These are phyloP conservation scores for Drosophila barbarae DNA, from an alignment of 2,888 invertebrate species.

Conservation along the genomic window DNA sequence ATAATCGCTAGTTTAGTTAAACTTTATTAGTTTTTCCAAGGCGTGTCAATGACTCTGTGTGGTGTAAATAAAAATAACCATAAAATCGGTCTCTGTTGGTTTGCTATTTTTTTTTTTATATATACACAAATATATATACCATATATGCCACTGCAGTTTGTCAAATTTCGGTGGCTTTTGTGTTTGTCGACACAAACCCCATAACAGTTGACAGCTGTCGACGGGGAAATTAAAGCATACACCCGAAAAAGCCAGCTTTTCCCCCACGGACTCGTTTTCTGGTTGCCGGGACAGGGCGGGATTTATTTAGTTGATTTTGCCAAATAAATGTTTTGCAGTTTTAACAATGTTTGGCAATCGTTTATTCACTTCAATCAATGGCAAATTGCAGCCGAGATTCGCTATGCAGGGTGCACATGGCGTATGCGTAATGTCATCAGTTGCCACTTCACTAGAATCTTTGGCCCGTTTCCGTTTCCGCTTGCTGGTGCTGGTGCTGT, in stretches of 20 bases:
- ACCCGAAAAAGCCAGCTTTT: conserved; percentile 6
- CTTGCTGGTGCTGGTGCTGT: background rate
- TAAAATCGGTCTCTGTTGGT: conserved; percentile 9
- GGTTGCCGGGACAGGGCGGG: too few species aligned
- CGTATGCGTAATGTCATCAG: conserved; percentile 28
- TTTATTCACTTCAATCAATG: conserved; percentile 30
- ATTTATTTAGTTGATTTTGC: conserved; percentile 9
- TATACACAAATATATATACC: background rate
- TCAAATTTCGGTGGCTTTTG: conserved; percentile 22
- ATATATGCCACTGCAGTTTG: conserved; percentile 9
- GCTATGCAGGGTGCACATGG: conserved; percentile 12
- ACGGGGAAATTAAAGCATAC: conserved; percentile 12
- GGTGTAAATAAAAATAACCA: conserved; percentile 28
- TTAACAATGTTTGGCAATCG: conserved; percentile 39
- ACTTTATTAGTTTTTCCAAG: background rate
- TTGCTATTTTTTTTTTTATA: background rate
- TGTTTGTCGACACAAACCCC: conserved; percentile 10
- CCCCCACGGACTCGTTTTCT: conserved; percentile 11
- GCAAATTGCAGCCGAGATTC: conserved; percentile 33
- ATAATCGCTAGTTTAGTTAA: background rate
- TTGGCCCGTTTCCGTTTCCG: background rate
- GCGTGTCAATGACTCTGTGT: conserved; percentile 33
- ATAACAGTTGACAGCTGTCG: conserved; percentile 22
- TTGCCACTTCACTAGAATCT: background rate
- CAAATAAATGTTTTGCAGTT: conserved; percentile 23